Base-by-base conservation (phyloP, 2,113 vertebrate species). In the Raja brachyura region DNA sequence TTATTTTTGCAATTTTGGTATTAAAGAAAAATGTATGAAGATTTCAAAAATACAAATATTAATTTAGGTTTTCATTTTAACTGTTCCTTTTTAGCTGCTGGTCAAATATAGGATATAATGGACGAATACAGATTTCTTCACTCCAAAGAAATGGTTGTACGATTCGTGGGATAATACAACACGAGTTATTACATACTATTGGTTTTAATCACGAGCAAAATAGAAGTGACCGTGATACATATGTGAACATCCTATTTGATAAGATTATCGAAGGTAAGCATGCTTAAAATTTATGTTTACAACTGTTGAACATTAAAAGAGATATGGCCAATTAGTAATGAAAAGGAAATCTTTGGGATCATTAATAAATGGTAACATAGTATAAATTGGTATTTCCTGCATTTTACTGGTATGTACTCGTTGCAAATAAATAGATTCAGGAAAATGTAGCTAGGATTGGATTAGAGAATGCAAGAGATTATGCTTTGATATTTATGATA, bases 131-230 rank as follows among this genome's bases (percentile, higher is more conserved):
- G 94, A 10, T 81, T 22, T 1, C 96, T 79, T 95, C 95, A 4
- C 94, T 97, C 93, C 93, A 95, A 93, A 93, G 0, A 77, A 92
- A 1, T 0, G 94, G 94, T 66, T 97, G 96, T 18, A 0, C 96
- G 0, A 0, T 0, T 0, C 16, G 68, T 0, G 94, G 95, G 8
- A 81, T 96, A 93, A 93, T 94, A 85, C 94, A 95, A 90, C 96
- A 96, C 13, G 95, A 96, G 86, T 73, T 96, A 85, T 86, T 96
- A 56, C 96, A 96, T 18, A 16, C 94, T 0, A 56, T 97, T 39
- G 96, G 96, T 28, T 96, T 96, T 94, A 94, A 95, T 93, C 96
- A 96, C 16, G 96, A 97, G n/a, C 96, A 97, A 90, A 95, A 28
- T 0, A 94, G 96, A 1, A 94, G 93, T 5, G 94, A 96, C 94